These are phyloP conservation scores for Lepilemur septentrionalis DNA, from an alignment of 2,797 vertebrate genomes.

Conservation along the genomic window DNA sequence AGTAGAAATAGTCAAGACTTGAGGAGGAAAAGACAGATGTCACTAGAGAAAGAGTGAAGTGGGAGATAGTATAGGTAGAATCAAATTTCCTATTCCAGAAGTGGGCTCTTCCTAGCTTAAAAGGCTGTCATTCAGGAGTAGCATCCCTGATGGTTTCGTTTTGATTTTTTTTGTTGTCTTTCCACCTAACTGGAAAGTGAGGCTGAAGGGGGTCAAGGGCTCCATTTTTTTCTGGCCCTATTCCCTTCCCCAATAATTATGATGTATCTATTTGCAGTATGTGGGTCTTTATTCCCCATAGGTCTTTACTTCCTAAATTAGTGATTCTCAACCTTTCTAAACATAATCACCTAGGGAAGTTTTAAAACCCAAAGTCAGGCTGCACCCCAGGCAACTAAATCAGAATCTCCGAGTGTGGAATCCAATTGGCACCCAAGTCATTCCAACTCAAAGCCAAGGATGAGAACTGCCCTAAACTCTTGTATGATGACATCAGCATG, in stretches of 20 bases:
- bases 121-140: neutral
- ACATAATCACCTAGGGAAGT: neutral
- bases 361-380: constrained; percentile 4
- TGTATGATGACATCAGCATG: constrained; percentile 32
- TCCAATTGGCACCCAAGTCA: neutral
- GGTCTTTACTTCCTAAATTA: constrained; percentile 3
- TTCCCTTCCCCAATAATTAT: neutral
- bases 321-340: constrained; percentile 25
- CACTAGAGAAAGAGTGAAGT: neutral
- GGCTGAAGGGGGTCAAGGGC: neutral
- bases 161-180: neutral
- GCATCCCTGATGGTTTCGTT: neutral
- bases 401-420: neutral
- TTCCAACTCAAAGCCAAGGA: neutral
- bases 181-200: neutral
- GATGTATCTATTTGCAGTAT: neutral
- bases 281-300: neutral
- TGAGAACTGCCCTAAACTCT: constrained; percentile 27
- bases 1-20: constrained; percentile 56
- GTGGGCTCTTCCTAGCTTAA: neutral
- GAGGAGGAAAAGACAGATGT: constrained; percentile 37
- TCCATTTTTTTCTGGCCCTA: neutral
- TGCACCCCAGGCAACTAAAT: neutral
- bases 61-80: neutral
- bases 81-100: neutral